Evolutionary conservation across 2,888 invertebrate genomes (phyloP).

Genomic region (Heteropelma amictum): DNA sequence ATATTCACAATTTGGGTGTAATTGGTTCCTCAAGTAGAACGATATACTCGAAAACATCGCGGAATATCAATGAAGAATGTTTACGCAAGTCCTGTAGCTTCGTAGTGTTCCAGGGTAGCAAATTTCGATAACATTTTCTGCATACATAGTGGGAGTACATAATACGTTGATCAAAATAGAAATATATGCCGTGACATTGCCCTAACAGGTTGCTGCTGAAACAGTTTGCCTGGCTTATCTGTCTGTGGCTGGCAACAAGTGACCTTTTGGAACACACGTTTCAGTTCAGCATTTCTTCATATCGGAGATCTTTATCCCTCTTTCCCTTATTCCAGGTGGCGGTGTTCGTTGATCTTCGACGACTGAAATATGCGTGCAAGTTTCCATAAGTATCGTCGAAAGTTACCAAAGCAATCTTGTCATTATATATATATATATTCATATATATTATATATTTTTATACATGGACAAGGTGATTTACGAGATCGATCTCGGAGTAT

Average conservation of each 20-base stretch:
- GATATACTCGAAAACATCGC: too few relatives aligned
- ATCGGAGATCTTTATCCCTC: constrained; percentile 33
- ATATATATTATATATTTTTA: constrained; percentile 13
- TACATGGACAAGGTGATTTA: too few relatives aligned
- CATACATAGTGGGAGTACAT: too few relatives aligned
- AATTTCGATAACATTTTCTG: too few relatives aligned
- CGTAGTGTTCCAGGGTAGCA: too few relatives aligned
- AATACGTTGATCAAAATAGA: constrained; percentile 60
- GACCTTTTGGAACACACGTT: constrained; percentile 57
- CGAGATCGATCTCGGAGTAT: too few relatives aligned
- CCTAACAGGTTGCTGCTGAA: constrained; percentile 62
- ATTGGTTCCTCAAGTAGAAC: too few relatives aligned
- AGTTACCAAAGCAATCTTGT: too few relatives aligned
- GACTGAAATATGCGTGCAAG: constrained; percentile 5
- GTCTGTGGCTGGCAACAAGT: constrained; percentile 60
- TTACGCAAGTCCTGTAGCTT: too few relatives aligned
- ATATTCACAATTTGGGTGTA: too few relatives aligned
- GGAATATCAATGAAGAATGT: too few relatives aligned
- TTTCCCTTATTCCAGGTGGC: neutral
- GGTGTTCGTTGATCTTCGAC: too few relatives aligned
- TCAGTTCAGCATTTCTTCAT: constrained; percentile 50
- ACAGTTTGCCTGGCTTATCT: constrained; percentile 26
- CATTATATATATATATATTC: neutral
- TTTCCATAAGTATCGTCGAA: neutral
- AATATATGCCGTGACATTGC: constrained; percentile 61